Evolutionary conservation across 1,140 invertebrate species (phyloP).

Genomic region (Drosophila teissieri): DNA sequence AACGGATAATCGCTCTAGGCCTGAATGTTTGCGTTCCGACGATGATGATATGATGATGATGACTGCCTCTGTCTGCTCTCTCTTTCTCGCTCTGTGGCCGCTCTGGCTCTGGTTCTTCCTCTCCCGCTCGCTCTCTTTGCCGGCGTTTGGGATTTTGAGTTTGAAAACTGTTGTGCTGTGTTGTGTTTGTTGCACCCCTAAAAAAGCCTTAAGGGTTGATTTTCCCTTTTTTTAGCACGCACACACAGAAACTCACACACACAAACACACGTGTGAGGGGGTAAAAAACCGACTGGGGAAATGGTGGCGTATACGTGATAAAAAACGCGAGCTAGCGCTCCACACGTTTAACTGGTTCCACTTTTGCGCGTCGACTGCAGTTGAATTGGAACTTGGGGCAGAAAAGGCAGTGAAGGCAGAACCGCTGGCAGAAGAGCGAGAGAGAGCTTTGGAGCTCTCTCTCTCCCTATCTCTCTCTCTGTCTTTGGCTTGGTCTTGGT

Average conservation of each 20-base stretch:
- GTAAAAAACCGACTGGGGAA: slow-evolving; percentile 57
- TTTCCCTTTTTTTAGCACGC: slow-evolving; percentile 28
- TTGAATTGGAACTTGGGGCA: slow-evolving; percentile 46
- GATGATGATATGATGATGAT: slow-evolving; percentile 39
- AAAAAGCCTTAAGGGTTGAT: slow-evolving; percentile 46
- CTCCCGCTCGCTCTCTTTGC: slow-evolving; percentile 42
- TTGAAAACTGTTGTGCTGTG: slow-evolving; percentile 42
- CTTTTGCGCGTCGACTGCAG: slow-evolving; percentile 68
- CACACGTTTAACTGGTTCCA: slow-evolving; percentile 73
- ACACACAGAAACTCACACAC: slow-evolving; percentile 29
- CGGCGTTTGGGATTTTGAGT: slow-evolving; percentile 76
- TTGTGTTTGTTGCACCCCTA: slow-evolving; percentile 64
- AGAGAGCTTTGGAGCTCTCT: slow-evolving; percentile 15
- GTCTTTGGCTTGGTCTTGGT: slow-evolving; percentile 1
- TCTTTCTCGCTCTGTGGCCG: slow-evolving; percentile 20
- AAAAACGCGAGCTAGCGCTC: slow-evolving; percentile 62
- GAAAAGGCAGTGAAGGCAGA: neutral
- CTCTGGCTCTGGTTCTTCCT: slow-evolving; percentile 7
- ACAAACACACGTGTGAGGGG: neutral
- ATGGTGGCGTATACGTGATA: slow-evolving; percentile 52
- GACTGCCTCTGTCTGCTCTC: slow-evolving; percentile 16
- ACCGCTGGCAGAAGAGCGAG: slow-evolving; percentile 27
- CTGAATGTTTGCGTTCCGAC: slow-evolving; percentile 35
- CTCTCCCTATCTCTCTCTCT: slow-evolving; percentile 31
- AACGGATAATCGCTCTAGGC: slow-evolving; percentile 75